Evolutionary conservation across 2,113 vertebrate genomes (phyloP), one percentile per base, ranked within the genome.

Genomic region (Lethenteron reissneri): DNA sequence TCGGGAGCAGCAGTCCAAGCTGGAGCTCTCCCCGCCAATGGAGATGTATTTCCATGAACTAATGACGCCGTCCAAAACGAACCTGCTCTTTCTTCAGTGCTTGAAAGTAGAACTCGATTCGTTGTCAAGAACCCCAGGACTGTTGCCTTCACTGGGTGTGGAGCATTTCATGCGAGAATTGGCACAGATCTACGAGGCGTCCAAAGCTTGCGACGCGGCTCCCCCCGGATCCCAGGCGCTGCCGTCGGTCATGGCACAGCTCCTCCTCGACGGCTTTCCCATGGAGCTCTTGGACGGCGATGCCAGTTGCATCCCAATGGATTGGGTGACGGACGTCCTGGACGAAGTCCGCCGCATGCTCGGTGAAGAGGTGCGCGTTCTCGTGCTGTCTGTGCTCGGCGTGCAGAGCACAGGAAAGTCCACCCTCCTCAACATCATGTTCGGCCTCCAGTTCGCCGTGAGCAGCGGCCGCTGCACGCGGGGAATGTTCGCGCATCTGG

Each of bases 371-470:
- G 72, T 77, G 0, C 82, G 79, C 58, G 78, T 87, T 58, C 72
- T 78, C 70, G 83, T 86, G 0, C 74, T 85, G 15, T 84, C 84
- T 1, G 81, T 83, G 3, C 76, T 88, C 70, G 85, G 84, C 2
- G 80, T 82, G 10, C 83, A 86, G 2, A 85, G 83, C 77, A 85
- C 86, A 1, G 86, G 86, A 41, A 88, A 85, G 21, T 81, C 83
- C 73, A 82, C 85, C 2, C 76, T 88, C 9, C 79, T 89, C n/a
- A 87, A 83, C 71, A 82, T 83, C 70, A 78, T 89, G 77, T 88
- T 90, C 73, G 84, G 84, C 3, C 76, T 84, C 9, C 71, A 72
- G 17, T 72, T 72, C 10, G 71, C 58, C 12, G 71, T 72, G 58
- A 62, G 71, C 71, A 72, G 71, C n/a, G 71, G 71, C 12, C 71